Base-by-base conservation (phyloP, 2,888 invertebrate species). In the Lampropteryx suffumata region DNA sequence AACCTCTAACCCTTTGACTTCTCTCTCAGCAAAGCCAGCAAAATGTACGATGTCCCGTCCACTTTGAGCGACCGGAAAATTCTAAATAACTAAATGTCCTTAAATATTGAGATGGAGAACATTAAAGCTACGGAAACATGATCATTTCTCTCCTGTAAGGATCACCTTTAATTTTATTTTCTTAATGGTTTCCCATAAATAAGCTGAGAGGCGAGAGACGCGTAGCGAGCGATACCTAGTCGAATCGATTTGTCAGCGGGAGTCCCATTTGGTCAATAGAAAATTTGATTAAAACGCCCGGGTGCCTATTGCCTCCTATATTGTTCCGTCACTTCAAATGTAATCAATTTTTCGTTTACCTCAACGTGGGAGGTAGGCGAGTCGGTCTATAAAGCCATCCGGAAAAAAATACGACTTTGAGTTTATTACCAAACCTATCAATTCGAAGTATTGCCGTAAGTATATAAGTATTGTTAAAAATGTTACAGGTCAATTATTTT, bases 181-280 rank as follows among this genome's bases (percentile, higher is more conserved):
- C 62, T 61, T 76, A 78, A 79, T 76, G 69, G 61, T 56, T 60
- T 62, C 70, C 62, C 74, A 74, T 73, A 79, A 74, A 67, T 73
- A 75, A 67, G 57, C 61, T n/a, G n/a, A n/a, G n/a, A 17, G 4
- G 4, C 17, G 17, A 17, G 57, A 58, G 62, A 50, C 57, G 28
- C 13, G 27, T 32, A 14, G 62, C 59, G 55, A 55, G 62, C 56
- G 60, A 67, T 62, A 59, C 67, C 64, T 67, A 73, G 71, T 75
- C 71, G 70, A 74, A 70, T 73, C 78, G 65, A 83, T 84, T 79
- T 77, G 73, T 73, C 82, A 77, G 74, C 71, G 62, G 71, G 72
- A 66, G 65, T 54, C 69, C 67, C 71, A 76, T 79, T 77, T 73
- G 73, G 69, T 64, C 60, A 72, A 76, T 72, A 71, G 67, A 71